These are phyloP conservation scores for Dicyrtomina minuta DNA, from an alignment of 2,888 invertebrate genomes.

Conservation along the genomic window DNA sequence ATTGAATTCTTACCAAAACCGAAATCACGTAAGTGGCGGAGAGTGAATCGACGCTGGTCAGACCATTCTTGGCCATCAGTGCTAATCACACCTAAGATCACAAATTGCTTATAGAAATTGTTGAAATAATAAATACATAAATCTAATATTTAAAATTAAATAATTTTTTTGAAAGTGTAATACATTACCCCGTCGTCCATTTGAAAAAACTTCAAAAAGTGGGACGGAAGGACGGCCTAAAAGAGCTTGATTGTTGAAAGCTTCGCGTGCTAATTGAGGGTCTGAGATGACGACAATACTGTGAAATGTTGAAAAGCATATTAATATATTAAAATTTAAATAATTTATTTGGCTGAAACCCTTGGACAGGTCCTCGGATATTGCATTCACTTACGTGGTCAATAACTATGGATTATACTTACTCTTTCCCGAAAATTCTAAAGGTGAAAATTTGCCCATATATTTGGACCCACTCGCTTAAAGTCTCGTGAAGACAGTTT, in stretches of 20 bases:
- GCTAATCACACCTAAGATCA: too few species aligned
- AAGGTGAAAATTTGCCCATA: constrained; percentile 11
- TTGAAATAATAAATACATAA: too few species aligned
- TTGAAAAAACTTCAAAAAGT: neutral
- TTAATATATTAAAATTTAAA: too few species aligned
- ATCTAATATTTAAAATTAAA: too few species aligned
- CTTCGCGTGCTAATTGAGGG: neutral
- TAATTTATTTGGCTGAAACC: too few species aligned
- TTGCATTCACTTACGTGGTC: too few species aligned
- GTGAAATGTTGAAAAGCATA: too few species aligned
- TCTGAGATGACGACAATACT: neutral
- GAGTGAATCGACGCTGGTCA: constrained; percentile 16
- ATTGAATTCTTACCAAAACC: constrained; percentile 18
- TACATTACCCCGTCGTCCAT: neutral
- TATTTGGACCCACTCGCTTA: constrained; percentile 13
- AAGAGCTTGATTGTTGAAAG: neutral
- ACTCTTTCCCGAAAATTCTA: constrained; percentile 1
- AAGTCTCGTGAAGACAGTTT: neutral
- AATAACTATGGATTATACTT: too few species aligned
- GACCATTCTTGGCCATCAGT: constrained; percentile 13
- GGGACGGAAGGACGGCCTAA: neutral
- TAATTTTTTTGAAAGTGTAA: neutral
- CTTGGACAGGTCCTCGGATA: too few species aligned
- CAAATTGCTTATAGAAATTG: too few species aligned
- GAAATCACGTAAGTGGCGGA: constrained; percentile 15